Base-by-base conservation (phyloP, 2,888 invertebrate species). In the Polyommatus icarus region DNA sequence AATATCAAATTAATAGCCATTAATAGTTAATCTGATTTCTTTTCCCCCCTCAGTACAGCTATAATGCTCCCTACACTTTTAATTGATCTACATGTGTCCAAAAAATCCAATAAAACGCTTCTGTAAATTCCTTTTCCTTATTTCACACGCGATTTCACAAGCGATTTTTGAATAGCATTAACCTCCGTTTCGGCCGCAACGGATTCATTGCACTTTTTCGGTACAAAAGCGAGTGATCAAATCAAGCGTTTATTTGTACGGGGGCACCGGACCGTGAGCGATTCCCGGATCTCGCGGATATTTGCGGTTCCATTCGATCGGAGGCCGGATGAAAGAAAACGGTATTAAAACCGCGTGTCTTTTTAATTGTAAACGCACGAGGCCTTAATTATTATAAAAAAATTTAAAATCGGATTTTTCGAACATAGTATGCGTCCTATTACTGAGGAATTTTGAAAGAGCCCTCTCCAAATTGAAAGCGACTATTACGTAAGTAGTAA, bases 231-330 rank as follows among this genome's bases (percentile, higher is more conserved):
- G 84, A 83, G 82, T 83, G 88, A 88, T 89, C 88, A 89, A 90
- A 90, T 90, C 90, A 87, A 84, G 86, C 89, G 87, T 86, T 87
- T 89, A 89, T 91, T 91, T 90, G 90, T 88, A 83, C 86, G 85
- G 83, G 82, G 78, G 84, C 87, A 86, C 78, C 85, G 84, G 85
- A 79, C 87, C 85, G 88, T 86, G 78, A 78, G 76, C 57, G 76
- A 76, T 80, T 71, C 82, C 79, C 80, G 82, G 82, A 82, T 82
- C 83, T 79, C 79, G 80, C 79, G 81, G 79, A 79, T 81, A 82
- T 83, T 83, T 82, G 80, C 80, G 82, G 81, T 82, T 81, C 82
- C 81, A 83, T 83, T 83, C 80, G 81, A 83, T 83, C 83, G 80
- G 80, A 80, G 79, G 78, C 79, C 80, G 80, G 80, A 80, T 79